Evolutionary conservation across 2,113 vertebrate species (phyloP).

Genomic region (Alexandromys fortis): DNA sequence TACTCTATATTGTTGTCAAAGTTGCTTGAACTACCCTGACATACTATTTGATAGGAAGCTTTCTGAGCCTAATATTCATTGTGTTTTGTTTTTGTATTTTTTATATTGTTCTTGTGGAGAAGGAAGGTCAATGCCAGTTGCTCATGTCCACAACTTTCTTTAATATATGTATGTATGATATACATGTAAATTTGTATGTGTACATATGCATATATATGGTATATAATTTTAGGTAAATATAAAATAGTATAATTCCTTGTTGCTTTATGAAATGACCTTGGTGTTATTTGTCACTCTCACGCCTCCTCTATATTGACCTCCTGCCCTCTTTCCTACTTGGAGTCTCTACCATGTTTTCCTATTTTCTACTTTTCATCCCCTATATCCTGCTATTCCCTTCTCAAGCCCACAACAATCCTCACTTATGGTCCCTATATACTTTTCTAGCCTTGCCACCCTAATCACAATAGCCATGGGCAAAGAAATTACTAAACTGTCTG

Average conservation of each 20-base stretch:
- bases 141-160: neutral
- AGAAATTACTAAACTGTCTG: neutral
- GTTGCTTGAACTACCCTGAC: neutral
- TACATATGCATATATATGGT: too few species aligned
- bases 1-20: neutral
- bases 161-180: neutral
- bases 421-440: neutral
- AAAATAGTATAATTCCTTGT: neutral
- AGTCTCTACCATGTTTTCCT: neutral
- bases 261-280: neutral
- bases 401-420: neutral
- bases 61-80: neutral
- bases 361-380: neutral
- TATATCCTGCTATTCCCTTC: neutral
- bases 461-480: neutral
- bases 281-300: neutral
- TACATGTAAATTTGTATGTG: too few species aligned
- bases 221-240: neutral
- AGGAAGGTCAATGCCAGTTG: neutral
- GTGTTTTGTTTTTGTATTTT: neutral
- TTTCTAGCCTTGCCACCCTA: neutral
- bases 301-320: neutral
- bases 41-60: too few species aligned
- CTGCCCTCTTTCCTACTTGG: neutral
- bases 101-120: neutral